A percentile compares a stretch with the other conserved stretches of the same genome.
phyloP scores from a whole-genome alignment of 64 coral and sea anemone species.

The Montipora sp. region DNA sequence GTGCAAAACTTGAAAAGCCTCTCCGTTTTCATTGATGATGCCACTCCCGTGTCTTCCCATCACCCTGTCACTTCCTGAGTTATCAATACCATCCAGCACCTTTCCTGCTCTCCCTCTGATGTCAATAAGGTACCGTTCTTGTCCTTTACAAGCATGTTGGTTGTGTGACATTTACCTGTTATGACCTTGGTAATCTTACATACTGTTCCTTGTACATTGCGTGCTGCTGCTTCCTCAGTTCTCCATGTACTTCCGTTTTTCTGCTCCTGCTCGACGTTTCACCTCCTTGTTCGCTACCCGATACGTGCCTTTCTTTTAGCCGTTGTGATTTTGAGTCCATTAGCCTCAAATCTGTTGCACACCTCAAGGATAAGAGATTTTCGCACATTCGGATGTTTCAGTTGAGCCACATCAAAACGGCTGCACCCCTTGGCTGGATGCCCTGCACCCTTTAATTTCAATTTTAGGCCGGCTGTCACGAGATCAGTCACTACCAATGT shows the following conservation, averaged over 20 bases:
- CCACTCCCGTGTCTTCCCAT: constrained; percentile 16
- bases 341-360: constrained; percentile 8
- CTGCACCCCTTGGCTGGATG: not conserved
- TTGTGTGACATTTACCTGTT: not conserved
- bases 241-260: constrained; percentile 14
- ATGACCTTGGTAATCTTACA: not conserved
- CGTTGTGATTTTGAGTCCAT: not conserved
- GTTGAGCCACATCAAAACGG: not conserved
- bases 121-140: not conserved
- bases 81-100: not conserved
- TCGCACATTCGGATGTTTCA: constrained; percentile 5
- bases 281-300: not conserved
- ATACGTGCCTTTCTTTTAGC: not conserved
- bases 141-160: not conserved
- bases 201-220: not conserved
- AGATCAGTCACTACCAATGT: constrained; percentile 26
- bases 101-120: not conserved
- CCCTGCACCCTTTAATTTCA: constrained; percentile 21
- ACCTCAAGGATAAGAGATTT: constrained; percentile 17
- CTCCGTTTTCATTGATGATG: constrained; percentile 20
- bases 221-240: not conserved
- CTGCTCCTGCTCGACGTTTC: not conserved
- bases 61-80: not conserved
- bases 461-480: constrained; percentile 9
- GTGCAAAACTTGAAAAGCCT: not conserved